Conservation (phyloP, 2,888 invertebrate genomes). For the Osedax frankpressi region DNA sequence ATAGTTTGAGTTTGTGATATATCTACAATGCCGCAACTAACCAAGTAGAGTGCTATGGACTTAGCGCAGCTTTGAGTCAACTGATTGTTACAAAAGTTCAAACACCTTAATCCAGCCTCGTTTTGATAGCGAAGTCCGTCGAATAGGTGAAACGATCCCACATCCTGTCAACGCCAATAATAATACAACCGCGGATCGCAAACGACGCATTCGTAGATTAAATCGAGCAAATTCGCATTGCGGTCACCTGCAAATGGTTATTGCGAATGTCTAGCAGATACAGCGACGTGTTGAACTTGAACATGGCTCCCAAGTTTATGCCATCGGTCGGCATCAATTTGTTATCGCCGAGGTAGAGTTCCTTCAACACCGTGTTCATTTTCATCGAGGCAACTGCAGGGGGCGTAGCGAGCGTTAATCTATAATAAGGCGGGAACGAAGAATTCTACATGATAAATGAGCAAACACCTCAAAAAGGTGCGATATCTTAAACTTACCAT, state of each 20-base stretch:
- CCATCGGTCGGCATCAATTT: conserved; percentile 62
- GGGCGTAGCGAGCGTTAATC: background rate
- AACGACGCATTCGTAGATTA: too few species aligned
- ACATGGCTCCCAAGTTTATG: conserved; percentile 61
- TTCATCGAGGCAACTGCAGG: conserved; percentile 64
- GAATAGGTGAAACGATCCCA: conserved; percentile 60
- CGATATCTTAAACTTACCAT: too few species aligned
- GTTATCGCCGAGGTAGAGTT: conserved; percentile 73
- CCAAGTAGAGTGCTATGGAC: too few species aligned
- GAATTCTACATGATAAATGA: too few species aligned
- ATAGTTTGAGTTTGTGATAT: too few species aligned
- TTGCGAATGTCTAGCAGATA: conserved; percentile 67
- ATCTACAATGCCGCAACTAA: too few species aligned
- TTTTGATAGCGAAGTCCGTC: conserved; percentile 60
- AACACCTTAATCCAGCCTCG: conserved; percentile 49
- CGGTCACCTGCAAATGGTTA: conserved; percentile 47
- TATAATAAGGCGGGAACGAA: too few species aligned
- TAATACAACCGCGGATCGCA: too few species aligned
- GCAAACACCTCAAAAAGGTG: too few species aligned
- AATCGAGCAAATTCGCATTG: too few species aligned
- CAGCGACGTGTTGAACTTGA: conserved; percentile 61
- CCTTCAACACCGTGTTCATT: conserved; percentile 60
- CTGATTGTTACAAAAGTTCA: conserved; percentile 75
- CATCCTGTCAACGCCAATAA: too few species aligned
- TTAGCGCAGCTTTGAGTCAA: too few species aligned